These are phyloP conservation scores for Hirtodrosophila confusa DNA, from an alignment of 2,888 invertebrate genomes.

Conservation along the genomic window DNA sequence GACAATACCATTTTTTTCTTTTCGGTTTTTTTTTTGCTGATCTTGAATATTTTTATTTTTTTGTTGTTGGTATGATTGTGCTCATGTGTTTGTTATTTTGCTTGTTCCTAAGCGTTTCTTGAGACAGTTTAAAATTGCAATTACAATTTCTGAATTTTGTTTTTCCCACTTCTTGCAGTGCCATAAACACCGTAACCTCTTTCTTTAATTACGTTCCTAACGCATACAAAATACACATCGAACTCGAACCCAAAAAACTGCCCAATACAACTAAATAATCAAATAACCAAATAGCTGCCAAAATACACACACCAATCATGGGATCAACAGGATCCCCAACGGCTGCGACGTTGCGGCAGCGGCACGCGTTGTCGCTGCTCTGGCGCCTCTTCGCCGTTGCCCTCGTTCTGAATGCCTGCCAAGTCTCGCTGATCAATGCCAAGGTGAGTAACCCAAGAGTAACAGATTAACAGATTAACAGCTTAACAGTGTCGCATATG, in stretches of 20 bases:
- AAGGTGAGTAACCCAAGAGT: constrained; percentile 57
- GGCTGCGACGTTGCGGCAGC: constrained; percentile 42
- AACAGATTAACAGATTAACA: not conserved
- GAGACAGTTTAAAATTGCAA: not conserved
- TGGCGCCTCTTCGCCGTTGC: constrained; percentile 66
- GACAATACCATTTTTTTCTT: constrained; percentile 8
- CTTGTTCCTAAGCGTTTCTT: constrained; percentile 17
- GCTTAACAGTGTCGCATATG: not conserved
- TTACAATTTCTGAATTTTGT: constrained; percentile 21
- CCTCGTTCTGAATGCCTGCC: constrained; percentile 62
- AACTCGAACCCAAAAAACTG: constrained; percentile 58
- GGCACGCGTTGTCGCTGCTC: constrained; percentile 55
- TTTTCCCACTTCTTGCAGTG: constrained; percentile 48
- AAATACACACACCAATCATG: constrained; percentile 38
- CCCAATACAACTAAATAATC: constrained; percentile 33
- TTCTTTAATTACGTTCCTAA: constrained; percentile 35
- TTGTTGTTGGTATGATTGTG: not conserved
- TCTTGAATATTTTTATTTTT: constrained; percentile 14
- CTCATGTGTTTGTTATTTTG: constrained; percentile 25
- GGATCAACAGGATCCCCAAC: constrained; percentile 70
- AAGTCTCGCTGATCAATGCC: constrained; percentile 60
- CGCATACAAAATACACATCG: constrained; percentile 47
- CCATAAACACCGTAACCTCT: constrained; percentile 59
- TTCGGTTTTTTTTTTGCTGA: constrained; percentile 43
- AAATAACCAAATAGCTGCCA: constrained; percentile 61